Percentiles rank a stretch among this genome's conserved stretches.
Evolutionary conservation across 2,797 vertebrate genomes (phyloP).

Genomic region (Cichlasoma orientale): DNA sequence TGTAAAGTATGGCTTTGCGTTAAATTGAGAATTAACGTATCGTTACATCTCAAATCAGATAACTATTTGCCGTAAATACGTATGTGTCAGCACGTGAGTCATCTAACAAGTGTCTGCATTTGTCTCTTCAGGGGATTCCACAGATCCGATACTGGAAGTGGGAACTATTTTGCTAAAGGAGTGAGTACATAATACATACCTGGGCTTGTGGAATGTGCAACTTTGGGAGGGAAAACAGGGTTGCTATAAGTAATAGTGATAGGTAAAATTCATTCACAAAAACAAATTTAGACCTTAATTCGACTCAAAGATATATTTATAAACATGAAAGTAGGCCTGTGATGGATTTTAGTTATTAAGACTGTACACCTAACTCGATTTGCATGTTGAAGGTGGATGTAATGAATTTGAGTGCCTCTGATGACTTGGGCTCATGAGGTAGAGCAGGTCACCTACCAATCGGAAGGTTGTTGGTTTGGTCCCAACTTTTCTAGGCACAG

Average conservation of each 20-base stretch:
- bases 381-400: not conserved
- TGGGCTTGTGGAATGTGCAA: not conserved
- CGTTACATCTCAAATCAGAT: not conserved
- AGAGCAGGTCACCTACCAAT: not conserved
- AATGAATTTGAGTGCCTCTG: not conserved
- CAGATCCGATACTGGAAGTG: slow-evolving; percentile 76
- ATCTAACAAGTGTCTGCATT: not conserved
- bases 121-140: slow-evolving; percentile 58
- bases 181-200: slow-evolving; percentile 61
- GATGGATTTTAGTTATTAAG: too few relatives aligned
- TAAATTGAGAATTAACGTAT: not conserved
- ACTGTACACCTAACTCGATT: too few relatives aligned
- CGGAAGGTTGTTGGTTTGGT: not conserved
- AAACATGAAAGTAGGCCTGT: too few relatives aligned
- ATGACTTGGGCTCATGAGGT: not conserved
- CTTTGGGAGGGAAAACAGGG: not conserved
- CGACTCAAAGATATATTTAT: too few relatives aligned
- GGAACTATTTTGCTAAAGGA: slow-evolving; percentile 77
- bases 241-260: too few relatives aligned
- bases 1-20: not conserved
- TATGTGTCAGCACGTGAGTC: not conserved
- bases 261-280: too few relatives aligned
- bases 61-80: not conserved
- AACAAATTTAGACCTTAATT: too few relatives aligned
- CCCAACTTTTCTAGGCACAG: not conserved